phyloP scores from a whole-genome alignment of 1,140 invertebrate species.

The Sitophilus oryzae region DNA sequence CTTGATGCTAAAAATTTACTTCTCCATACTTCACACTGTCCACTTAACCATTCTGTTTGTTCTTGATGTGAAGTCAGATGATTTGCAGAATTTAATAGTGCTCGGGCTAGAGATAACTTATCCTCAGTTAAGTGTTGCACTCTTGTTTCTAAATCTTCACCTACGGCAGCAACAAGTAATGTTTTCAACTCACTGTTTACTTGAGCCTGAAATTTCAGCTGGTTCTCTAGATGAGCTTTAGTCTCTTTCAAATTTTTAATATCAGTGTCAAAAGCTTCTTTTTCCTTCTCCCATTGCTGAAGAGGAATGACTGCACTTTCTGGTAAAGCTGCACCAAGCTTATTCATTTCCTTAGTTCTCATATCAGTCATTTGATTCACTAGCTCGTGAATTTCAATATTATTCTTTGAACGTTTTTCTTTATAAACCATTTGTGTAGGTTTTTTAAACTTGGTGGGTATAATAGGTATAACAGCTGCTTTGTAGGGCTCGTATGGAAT shows the following conservation, averaged over 20 bases:
- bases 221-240: slow-evolving; percentile 60
- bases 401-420: slow-evolving; percentile 52
- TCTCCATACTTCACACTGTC: slow-evolving; percentile 92
- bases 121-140: slow-evolving; percentile 87
- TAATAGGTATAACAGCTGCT: slow-evolving; percentile 73
- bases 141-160: slow-evolving; percentile 83
- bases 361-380: slow-evolving; percentile 62
- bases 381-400: slow-evolving; percentile 63
- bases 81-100: slow-evolving; percentile 77
- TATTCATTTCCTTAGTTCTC: slow-evolving; percentile 50
- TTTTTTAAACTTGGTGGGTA: slow-evolving; percentile 46
- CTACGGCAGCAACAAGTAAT: slow-evolving; percentile 86
- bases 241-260: slow-evolving; percentile 55
- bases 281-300: slow-evolving; percentile 38
- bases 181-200: slow-evolving; percentile 91
- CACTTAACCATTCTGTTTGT: slow-evolving; percentile 84
- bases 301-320: slow-evolving; percentile 34
- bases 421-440: background rate
- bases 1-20: slow-evolving; percentile 92
- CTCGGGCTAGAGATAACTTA: slow-evolving; percentile 78
- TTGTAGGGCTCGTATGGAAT: slow-evolving; percentile 86
- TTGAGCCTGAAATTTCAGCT: slow-evolving; percentile 64
- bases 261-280: slow-evolving; percentile 47
- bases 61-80: slow-evolving; percentile 82
- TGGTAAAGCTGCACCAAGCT: slow-evolving; percentile 32